Base-by-base conservation (phyloP, 2,113 vertebrate species). In the Eira barbara region DNA sequence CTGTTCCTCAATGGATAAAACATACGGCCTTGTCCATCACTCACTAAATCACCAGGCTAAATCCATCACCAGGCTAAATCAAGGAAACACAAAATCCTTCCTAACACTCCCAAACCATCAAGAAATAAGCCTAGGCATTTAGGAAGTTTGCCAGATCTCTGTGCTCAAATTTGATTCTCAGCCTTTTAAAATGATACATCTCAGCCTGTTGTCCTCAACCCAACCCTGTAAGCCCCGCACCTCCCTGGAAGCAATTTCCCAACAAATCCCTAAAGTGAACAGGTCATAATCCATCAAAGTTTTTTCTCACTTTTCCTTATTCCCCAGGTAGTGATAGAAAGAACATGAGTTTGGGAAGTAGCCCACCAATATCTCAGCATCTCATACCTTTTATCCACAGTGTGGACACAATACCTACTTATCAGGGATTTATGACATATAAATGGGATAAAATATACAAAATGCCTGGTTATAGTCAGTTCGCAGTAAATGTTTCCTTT, bases 381-480 rank as follows among this genome's bases (percentile, higher is more conserved):
- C 71, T 69, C 31, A 27, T 7, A 42, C 34, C 31, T 81, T 93
- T 76, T 42, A 42, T 55, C 57, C 76, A 4, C 25, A 39, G 42
- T 39, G 55, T 52, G 69, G 29, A n/a, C 27, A 88, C 4, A 18
- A 17, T 31, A 25, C 4, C 57, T 84, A 42, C 59, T 91, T 71
- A n/a, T 29, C 65, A 67, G 42, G 31, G 25, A 73, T 94, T 94
- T 80, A n/a, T 76, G 55, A 55, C 55, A 82, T 15, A 65, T 55
- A 79, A 96, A 90, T 67, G 9, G 17, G 36, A 79, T 78, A 92
- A 97, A 85, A 95, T 63, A 79, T 0, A 67, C 79, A 90, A 89
- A 86, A 91, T 69, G 39, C 18, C 42, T 47, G 17, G 4, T 55
- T 57, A 63, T 45, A 59, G 13, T 89, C 55, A 82, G 42, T 36